phyloP scores from a whole-genome alignment of 64 coral and sea anemone genomes.

The Stichodactyla helianthus region DNA sequence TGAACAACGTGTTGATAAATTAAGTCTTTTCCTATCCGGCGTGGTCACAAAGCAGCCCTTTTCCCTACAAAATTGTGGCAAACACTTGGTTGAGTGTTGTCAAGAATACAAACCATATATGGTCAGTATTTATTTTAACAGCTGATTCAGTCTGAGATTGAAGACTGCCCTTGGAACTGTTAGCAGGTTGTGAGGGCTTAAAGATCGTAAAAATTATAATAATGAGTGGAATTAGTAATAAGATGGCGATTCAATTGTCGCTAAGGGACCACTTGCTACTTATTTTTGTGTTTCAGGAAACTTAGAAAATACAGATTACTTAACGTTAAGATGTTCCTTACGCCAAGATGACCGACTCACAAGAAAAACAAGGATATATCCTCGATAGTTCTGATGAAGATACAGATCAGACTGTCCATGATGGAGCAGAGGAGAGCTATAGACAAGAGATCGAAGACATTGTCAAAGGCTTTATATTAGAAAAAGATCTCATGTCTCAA shows the following conservation, averaged over 20 bases:
- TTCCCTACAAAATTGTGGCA: neutral
- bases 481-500: slow-evolving; percentile 80
- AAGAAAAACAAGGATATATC: slow-evolving; percentile 31
- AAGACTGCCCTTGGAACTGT: neutral
- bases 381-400: slow-evolving; percentile 39
- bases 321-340: neutral
- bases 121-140: slow-evolving; percentile 51
- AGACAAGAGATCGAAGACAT: slow-evolving; percentile 86
- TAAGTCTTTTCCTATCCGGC: neutral
- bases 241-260: neutral
- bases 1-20: slow-evolving; percentile 20
- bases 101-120: slow-evolving; percentile 48
- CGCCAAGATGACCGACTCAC: slow-evolving; percentile 31
- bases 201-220: neutral
- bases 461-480: slow-evolving; percentile 80
- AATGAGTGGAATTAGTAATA: neutral
- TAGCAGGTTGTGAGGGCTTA: neutral
- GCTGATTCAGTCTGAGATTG: slow-evolving; percentile 49
- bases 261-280: neutral
- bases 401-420: neutral
- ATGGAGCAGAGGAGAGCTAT: slow-evolving; percentile 40
- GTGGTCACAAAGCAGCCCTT: neutral
- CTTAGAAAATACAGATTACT: neutral
- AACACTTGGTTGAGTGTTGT: neutral
- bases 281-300: neutral